Evolutionary conservation across 1,140 invertebrate genomes (phyloP), one percentile per base, ranked within the genome.

Genomic region (Pemphigus obesinymphae): DNA sequence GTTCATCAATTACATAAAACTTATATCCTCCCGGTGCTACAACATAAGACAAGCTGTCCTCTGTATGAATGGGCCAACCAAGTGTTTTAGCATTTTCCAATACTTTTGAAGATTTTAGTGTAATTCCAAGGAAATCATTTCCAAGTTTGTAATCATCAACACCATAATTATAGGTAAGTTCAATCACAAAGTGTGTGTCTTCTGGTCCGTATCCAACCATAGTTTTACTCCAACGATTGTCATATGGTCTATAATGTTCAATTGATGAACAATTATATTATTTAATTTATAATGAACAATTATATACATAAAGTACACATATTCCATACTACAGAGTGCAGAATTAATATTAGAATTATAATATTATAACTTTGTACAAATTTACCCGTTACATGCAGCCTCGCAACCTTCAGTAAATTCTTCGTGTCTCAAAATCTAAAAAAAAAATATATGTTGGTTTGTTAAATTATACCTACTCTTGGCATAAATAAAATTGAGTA

Each of bases 161-260:
- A 29, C 95, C 96, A 89, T 99, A 99, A 86, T 99, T 99, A 86
- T 99, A 99, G 23, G 97, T 99, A 7, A 99, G 88, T 88, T 99
- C 98, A 45, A 98, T 89, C 6, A 98, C 97, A 91, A 99, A 99
- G 88, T 99, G 94, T 73, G 91, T 90, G 85, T 97, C 94, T 88
- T 99, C 98, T 11, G 94, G 91, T 1, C 97, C 97, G 90, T 98
- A 99, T 15, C 97, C 98, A 68, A 99, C 91, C 97, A 99, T 99
- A 0, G 98, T 99, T 89, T 99, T 99, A 85, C 96, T 98, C 98
- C 98, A 99, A 84, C 95, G 93, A 84, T 97, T 97, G 86, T 95
- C 95, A 89, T 98, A 99, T 23, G 96, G 96, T 55, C 96, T 96
- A 85, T 72, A 87, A 89, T 86, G 84, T 85, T 82, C 31, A 43